Percentiles rank a stretch among this genome's conserved stretches.
Evolutionary conservation across 2,888 invertebrate genomes (phyloP).

Genomic region (Lottia scabra): DNA sequence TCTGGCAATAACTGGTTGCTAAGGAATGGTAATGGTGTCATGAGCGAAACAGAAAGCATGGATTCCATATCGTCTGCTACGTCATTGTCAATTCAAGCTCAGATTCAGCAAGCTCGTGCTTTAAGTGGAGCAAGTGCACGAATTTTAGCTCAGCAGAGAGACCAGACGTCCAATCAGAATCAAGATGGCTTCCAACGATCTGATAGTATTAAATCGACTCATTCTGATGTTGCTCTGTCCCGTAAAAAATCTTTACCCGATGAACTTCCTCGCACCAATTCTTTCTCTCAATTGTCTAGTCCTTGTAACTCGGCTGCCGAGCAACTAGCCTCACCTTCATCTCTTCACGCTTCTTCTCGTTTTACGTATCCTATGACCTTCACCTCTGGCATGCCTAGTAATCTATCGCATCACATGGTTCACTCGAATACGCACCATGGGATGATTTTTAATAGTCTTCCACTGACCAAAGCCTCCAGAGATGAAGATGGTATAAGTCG

Average conservation of each 20-base stretch:
- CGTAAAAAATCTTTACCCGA: constrained; percentile 70
- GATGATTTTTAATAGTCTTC: constrained; percentile 51
- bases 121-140: constrained; percentile 76
- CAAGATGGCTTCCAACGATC: constrained; percentile 68
- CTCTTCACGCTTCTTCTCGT: constrained; percentile 59
- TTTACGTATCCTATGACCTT: constrained; percentile 63
- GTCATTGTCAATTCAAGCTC: constrained; percentile 69
- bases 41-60: constrained; percentile 84
- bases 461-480: constrained; percentile 48
- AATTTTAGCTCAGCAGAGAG: constrained; percentile 51
- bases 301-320: constrained; percentile 34
- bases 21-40: constrained; percentile 52
- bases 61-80: constrained; percentile 71
- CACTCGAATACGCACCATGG: constrained; percentile 58
- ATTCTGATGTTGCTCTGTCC: constrained; percentile 94
- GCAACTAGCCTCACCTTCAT: constrained; percentile 60
- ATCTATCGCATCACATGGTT: constrained; percentile 48
- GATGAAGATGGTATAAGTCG: constrained; percentile 58
- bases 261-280: constrained; percentile 52
- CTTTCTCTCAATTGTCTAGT: constrained; percentile 55
- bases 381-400: constrained; percentile 26
- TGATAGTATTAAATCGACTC: constrained; percentile 78
- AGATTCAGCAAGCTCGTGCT: constrained; percentile 80
- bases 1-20: constrained; percentile 52
- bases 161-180: constrained; percentile 74